Conservation (phyloP, 1,140 invertebrate species). For the Aethina tumida region DNA sequence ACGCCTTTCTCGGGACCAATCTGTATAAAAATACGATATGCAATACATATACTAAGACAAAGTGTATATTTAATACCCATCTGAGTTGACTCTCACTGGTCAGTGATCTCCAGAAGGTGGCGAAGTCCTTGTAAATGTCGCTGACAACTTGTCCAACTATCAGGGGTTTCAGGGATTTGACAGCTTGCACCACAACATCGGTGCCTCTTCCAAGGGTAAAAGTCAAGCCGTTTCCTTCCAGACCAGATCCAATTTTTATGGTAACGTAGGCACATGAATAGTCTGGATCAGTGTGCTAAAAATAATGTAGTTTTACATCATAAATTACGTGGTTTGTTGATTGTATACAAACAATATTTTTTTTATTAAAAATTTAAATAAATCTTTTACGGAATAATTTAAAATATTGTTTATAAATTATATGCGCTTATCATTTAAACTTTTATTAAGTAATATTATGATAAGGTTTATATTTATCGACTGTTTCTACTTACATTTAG, state of each 20-base stretch:
- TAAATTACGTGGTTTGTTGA: neutral
- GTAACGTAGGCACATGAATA: slow-evolving; percentile 86
- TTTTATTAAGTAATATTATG: too few relatives aligned
- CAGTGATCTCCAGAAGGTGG: slow-evolving; percentile 64
- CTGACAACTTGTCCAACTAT: slow-evolving; percentile 51
- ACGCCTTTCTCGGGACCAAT: slow-evolving; percentile 90
- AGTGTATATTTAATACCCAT: slow-evolving; percentile 57
- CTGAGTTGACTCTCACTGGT: slow-evolving; percentile 81
- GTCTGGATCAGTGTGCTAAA: slow-evolving; percentile 75
- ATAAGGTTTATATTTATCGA: too few relatives aligned
- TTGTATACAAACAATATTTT: neutral
- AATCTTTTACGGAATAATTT: neutral
- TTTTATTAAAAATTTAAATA: too few relatives aligned
- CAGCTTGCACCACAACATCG: slow-evolving; percentile 69
- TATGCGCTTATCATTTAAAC: too few relatives aligned
- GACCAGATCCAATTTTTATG: slow-evolving; percentile 51
- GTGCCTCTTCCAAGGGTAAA: slow-evolving; percentile 81
- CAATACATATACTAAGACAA: too few relatives aligned
- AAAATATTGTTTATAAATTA: too few relatives aligned
- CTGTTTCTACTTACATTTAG: too few relatives aligned
- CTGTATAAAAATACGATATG: slow-evolving; percentile 35
- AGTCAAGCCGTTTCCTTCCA: slow-evolving; percentile 68
- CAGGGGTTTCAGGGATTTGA: slow-evolving; percentile 56
- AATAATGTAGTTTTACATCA: too few relatives aligned
- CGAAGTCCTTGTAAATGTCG: slow-evolving; percentile 71